Conservation (phyloP, 2,113 vertebrate species). For the Patagioenas fasciata region DNA sequence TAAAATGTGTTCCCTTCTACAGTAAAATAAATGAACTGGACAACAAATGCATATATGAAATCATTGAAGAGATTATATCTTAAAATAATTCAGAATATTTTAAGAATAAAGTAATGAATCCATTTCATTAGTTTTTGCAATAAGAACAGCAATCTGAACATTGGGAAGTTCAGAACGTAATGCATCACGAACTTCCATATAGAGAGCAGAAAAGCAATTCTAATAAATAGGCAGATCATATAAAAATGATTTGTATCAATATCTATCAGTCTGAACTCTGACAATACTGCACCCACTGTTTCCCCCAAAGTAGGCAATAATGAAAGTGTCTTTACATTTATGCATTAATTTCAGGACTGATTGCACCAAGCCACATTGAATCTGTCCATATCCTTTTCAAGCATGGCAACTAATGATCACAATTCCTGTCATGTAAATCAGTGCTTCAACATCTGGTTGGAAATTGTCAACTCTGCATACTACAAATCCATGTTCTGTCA, state of each 20-base stretch:
- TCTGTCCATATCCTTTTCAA: constrained; percentile 56
- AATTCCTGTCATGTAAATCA: constrained; percentile 49
- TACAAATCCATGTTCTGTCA: constrained; percentile 60
- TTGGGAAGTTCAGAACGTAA: constrained; percentile 53
- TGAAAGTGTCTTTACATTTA: constrained; percentile 67
- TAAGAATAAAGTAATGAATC: constrained; percentile 60
- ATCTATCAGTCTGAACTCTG: constrained; percentile 70
- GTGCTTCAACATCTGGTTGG: constrained; percentile 43
- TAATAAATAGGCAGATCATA: constrained; percentile 71
- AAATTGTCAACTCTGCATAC: constrained; percentile 67
- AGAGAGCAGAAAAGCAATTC: constrained; percentile 67
- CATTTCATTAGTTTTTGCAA: constrained; percentile 64
- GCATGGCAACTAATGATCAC: constrained; percentile 54
- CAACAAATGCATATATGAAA: constrained; percentile 6
- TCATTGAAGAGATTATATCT: background rate
- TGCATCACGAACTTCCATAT: constrained; percentile 54
- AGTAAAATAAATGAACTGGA: constrained; percentile 2
- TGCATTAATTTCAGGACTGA: constrained; percentile 70
- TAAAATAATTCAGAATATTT: constrained; percentile 62
- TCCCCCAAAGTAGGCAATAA: constrained; percentile 63
- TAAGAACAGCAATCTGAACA: constrained; percentile 45
- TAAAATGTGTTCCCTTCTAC: background rate
- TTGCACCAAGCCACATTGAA: constrained; percentile 63
- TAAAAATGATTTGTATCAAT: constrained; percentile 73
- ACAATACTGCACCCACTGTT: constrained; percentile 62